phyloP scores from a whole-genome alignment of 92 coral and sea anemone species.

The Meandrina meandrites region DNA sequence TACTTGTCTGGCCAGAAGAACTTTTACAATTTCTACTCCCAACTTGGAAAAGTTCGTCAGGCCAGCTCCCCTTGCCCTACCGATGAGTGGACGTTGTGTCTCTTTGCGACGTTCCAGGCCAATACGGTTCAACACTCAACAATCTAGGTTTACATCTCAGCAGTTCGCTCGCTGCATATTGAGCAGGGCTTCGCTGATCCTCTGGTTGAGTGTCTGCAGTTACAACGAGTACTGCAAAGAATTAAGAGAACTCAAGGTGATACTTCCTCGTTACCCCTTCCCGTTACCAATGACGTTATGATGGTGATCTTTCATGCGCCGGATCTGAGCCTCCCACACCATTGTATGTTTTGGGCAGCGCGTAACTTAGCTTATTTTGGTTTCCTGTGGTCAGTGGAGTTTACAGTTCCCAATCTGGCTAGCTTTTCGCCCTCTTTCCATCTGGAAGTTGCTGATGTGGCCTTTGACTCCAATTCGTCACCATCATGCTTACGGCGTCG shows the following conservation, averaged over 20 bases:
- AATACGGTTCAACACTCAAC: constrained; percentile 13
- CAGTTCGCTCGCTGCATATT: no score
- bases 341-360: constrained; percentile 60
- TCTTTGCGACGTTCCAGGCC: constrained; percentile 31
- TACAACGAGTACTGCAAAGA: neutral
- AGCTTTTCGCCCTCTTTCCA: constrained; percentile 23
- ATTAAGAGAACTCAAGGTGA: no score
- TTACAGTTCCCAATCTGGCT: constrained; percentile 18
- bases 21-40: constrained; percentile 16
- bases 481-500: constrained; percentile 32
- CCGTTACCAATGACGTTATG: no score
- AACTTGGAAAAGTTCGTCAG: neutral
- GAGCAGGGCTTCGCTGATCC: neutral
- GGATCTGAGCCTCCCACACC: constrained; percentile 16
- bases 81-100: no score
- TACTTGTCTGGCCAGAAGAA: constrained; percentile 39
- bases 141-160: constrained; percentile 34
- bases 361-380: constrained; percentile 43
- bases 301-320: neutral
- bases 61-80: no score
- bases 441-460: constrained; percentile 28
- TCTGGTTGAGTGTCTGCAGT: constrained; percentile 3
- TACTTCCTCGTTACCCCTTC: no score
- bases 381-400: constrained; percentile 45
- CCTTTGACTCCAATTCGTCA: constrained; percentile 13